Evolutionary conservation across 2,797 vertebrate genomes (phyloP).

Genomic region (Balearica regulorum): DNA sequence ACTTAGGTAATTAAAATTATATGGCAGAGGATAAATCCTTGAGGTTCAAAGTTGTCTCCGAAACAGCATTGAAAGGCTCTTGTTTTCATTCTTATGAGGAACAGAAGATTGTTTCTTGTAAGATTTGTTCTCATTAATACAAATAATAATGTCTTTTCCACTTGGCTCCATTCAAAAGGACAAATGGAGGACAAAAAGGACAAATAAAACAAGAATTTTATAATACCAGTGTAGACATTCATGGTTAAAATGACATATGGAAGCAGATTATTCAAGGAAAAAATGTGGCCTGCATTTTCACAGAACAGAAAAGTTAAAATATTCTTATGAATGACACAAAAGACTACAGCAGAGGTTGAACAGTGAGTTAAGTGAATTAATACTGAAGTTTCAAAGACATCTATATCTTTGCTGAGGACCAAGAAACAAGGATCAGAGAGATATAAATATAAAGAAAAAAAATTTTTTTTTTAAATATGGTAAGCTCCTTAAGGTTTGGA

Average conservation of each 20-base stretch:
- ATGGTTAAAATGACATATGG: neutral
- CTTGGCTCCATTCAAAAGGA: neutral
- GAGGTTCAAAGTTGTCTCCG: neutral
- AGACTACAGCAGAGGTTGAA: neutral
- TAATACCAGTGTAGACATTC: neutral
- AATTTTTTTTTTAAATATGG: accelerated
- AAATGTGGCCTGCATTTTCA: neutral
- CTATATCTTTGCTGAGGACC: neutral
- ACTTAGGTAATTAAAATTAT: neutral
- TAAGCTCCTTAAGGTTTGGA: neutral
- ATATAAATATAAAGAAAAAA: neutral
- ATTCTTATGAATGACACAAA: neutral
- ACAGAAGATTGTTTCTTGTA: neutral
- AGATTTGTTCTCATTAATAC: neutral
- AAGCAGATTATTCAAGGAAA: neutral
- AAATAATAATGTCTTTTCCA: neutral
- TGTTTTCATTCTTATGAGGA: neutral
- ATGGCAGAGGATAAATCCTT: neutral
- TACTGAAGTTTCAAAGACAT: neutral
- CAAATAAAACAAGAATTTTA: neutral
- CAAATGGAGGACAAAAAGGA: neutral
- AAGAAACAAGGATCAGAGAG: neutral
- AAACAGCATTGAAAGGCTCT: neutral
- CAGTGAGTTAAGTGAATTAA: neutral
- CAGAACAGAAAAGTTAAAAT: neutral